Conservation (phyloP, 2,888 invertebrate genomes). For the Ichneumoninae sp. region DNA sequence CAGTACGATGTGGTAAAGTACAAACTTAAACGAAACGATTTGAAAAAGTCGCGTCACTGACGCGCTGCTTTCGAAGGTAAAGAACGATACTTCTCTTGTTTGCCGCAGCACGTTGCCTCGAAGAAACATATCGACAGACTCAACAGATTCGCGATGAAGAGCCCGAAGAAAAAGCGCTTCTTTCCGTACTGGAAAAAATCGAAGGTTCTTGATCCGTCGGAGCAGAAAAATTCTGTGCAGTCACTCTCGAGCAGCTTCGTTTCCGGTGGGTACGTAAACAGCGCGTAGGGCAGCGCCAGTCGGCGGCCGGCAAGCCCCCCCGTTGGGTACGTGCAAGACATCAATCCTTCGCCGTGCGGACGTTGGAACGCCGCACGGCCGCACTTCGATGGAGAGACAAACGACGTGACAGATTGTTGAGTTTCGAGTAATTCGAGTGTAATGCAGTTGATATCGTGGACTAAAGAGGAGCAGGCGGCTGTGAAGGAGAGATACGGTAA, state of each 20-base stretch:
- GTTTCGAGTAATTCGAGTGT: not conserved
- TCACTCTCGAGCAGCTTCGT: constrained; percentile 78
- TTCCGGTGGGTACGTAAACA: constrained; percentile 74
- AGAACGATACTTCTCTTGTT: constrained; percentile 27
- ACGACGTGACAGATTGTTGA: not conserved
- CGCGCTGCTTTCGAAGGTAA: not conserved
- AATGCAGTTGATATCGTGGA: constrained; percentile 9
- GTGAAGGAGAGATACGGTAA: constrained; percentile 31
- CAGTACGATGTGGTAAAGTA: constrained; percentile 80
- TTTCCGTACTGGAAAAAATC: constrained; percentile 66
- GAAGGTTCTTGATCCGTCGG: constrained; percentile 33
- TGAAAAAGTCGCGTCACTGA: not conserved
- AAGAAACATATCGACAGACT: constrained; percentile 82
- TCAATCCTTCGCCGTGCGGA: not conserved
- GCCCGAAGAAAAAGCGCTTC: constrained; percentile 76
- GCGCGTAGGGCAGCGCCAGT: constrained; percentile 1
- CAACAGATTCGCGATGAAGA: constrained; percentile 73
- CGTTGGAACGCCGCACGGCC: constrained; percentile 39
- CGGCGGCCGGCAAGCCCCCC: not conserved
- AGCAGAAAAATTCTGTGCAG: constrained; percentile 58
- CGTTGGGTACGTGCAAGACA: constrained; percentile 7
- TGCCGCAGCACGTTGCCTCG: constrained; percentile 80
- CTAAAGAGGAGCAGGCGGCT: not conserved
- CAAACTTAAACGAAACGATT: not conserved
- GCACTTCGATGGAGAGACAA: constrained; percentile 1